Conservation (phyloP, 2,888 invertebrate species). For the Strigamia maritima region DNA sequence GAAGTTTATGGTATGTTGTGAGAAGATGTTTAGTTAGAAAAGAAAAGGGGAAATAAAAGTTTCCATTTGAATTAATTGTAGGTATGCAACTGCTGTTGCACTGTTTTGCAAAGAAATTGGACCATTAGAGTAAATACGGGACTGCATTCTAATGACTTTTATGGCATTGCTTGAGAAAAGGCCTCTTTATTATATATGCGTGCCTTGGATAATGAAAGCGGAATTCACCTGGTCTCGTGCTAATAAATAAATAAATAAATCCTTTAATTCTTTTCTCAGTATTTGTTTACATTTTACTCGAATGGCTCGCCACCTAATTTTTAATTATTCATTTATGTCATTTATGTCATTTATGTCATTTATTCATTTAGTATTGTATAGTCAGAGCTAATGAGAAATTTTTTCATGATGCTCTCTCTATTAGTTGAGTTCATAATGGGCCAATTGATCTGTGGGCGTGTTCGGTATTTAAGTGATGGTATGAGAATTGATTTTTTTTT, state of each 20-base stretch:
- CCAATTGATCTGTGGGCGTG: not conserved
- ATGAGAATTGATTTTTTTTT: not conserved
- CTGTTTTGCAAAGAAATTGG: slow-evolving; percentile 4
- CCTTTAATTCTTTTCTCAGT: not conserved
- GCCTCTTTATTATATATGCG: not conserved
- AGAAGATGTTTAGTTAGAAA: not conserved
- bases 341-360: no score
- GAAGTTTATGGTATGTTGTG: not conserved
- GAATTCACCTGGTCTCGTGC: not conserved
- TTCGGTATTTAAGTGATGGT: not conserved
- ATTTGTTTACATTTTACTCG: not conserved
- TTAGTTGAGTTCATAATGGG: not conserved
- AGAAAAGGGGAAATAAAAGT: not conserved
- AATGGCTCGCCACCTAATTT: not conserved
- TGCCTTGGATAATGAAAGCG: not conserved
- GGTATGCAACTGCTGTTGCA: slow-evolving; percentile 4
- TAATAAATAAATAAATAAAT: not conserved
- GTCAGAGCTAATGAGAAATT: not conserved
- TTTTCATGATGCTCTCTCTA: not conserved
- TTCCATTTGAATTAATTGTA: not conserved
- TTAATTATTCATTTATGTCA: not conserved
- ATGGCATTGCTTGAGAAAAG: slow-evolving; percentile 4
- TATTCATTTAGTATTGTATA: not conserved
- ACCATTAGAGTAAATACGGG: not conserved
- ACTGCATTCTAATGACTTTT: slow-evolving; percentile 4